These are phyloP conservation scores for Danio jaintianensis DNA, from an alignment of 2,797 vertebrate species.

Conservation along the genomic window DNA sequence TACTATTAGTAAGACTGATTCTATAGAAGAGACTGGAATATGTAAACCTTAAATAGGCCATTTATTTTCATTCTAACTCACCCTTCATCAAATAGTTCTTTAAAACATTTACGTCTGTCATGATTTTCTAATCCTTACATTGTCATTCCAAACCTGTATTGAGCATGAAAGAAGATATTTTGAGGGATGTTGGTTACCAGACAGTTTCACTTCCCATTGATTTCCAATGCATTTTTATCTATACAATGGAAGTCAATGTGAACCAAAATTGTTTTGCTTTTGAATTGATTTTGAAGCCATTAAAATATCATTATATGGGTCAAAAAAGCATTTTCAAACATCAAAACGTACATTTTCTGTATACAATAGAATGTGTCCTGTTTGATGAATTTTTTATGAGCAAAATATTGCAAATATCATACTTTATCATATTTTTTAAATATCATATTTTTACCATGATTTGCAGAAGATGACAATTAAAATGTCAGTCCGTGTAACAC, in stretches of 20 bases:
- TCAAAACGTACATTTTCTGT: too few species aligned
- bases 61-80: background rate
- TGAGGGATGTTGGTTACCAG: background rate
- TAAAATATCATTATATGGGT: background rate
- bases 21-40: background rate
- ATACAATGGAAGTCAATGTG: background rate
- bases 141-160: conserved; percentile 1
- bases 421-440: too few species aligned
- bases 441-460: too few species aligned
- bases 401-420: too few species aligned
- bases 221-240: background rate
- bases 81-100: background rate
- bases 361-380: too few species aligned
- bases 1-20: background rate
- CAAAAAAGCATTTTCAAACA: too few species aligned
- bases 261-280: background rate
- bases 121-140: background rate
- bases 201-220: background rate
- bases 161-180: background rate
- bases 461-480: too few species aligned
- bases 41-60: background rate
- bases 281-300: too few species aligned
- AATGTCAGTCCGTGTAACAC: too few species aligned
- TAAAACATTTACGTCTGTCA: too few species aligned
- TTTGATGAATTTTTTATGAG: too few species aligned